A percentile compares a stretch with the other conserved stretches of the same genome.
phyloP scores from a whole-genome alignment of 2,113 vertebrate species.

The Pollimyrus isidori region DNA sequence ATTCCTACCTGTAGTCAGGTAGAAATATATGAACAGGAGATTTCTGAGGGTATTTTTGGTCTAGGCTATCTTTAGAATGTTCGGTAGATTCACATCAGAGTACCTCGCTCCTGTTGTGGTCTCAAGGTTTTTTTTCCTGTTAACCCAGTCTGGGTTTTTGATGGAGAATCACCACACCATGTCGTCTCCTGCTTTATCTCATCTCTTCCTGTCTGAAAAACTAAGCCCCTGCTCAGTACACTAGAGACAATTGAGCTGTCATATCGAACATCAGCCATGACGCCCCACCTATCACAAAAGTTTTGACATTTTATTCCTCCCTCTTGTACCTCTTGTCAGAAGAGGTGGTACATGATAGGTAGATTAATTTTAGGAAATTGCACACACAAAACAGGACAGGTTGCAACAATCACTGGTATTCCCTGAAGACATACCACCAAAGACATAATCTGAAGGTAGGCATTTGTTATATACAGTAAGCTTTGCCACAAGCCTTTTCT shows the following conservation, averaged over 20 bases:
- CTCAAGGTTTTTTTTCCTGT: not conserved
- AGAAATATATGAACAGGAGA: not conserved
- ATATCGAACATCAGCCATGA: not conserved
- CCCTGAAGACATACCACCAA: not conserved
- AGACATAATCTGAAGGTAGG: not conserved
- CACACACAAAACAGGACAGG: not conserved
- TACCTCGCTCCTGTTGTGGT: not conserved
- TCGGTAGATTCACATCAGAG: not conserved
- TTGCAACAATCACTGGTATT: not conserved
- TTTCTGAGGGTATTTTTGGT: not conserved
- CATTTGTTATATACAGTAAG: not conserved
- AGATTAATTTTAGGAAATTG: constrained; percentile 10
- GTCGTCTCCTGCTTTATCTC: not conserved
- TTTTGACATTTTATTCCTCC: not conserved
- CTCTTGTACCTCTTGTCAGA: not conserved
- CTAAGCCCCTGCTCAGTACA: not conserved
- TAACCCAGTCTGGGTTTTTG: not conserved
- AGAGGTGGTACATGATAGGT: constrained; percentile 6
- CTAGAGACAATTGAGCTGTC: not conserved
- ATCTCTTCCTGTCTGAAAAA: not conserved
- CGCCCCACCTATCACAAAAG: not conserved
- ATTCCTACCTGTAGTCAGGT: not conserved
- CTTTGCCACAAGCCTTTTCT: not conserved
- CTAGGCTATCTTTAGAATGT: not conserved
- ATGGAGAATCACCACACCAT: not conserved